These are phyloP conservation scores for Drosophila limbata DNA, from an alignment of 2,888 invertebrate genomes.

Conservation along the genomic window DNA sequence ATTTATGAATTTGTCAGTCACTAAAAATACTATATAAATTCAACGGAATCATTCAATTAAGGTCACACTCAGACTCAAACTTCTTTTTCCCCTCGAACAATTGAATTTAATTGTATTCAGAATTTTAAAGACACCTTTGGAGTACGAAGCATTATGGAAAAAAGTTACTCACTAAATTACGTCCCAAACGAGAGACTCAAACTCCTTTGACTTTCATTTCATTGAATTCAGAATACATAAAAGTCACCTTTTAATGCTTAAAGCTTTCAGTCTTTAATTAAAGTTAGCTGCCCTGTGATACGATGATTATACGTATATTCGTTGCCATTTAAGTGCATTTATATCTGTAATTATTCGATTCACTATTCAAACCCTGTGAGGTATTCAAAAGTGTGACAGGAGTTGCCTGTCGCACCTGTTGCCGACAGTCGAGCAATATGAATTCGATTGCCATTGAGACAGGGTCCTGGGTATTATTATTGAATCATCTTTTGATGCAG, in stretches of 20 bases:
- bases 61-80: background rate
- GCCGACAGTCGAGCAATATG: constrained; percentile 41
- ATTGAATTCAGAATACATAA: background rate
- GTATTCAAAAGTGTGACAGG: constrained; percentile 9
- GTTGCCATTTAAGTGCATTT: constrained; percentile 1
- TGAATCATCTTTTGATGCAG: constrained; percentile 65
- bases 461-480: constrained; percentile 56
- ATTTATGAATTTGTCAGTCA: background rate
- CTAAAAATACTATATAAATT: background rate
- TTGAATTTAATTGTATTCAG: background rate
- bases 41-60: constrained; percentile 1
- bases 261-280: background rate
- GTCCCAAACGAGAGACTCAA: background rate
- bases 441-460: constrained; percentile 42
- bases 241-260: background rate
- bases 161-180: background rate
- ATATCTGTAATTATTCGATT: constrained; percentile 16
- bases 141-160: background rate
- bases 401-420: constrained; percentile 44
- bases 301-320: background rate
- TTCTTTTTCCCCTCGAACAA: too few relatives aligned
- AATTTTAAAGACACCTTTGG: background rate
- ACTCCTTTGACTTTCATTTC: background rate
- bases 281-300: background rate
- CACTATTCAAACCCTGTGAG: constrained; percentile 4